Evolutionary conservation across 2,797 vertebrate genomes (phyloP), one percentile per base, ranked within the genome.

Genomic region (Delichon dasypus): DNA sequence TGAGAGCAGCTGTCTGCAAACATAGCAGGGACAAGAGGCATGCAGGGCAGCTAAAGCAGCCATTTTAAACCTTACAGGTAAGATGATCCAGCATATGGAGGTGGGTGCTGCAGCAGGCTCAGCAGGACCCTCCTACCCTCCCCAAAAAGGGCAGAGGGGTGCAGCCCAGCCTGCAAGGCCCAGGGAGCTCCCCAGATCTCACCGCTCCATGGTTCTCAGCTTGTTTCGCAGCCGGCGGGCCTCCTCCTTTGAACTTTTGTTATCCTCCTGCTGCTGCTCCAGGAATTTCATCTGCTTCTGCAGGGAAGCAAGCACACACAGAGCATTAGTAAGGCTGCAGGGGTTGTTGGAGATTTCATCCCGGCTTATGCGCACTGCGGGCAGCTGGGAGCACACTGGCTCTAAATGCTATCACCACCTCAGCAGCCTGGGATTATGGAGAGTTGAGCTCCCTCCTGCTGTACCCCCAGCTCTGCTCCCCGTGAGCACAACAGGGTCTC

Each of bases 201-300:
- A 99, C 99, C 98, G 98, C 96, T 99, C 99, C 97, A 98, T 98
- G 30, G 98, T 98, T 95, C 98, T 99, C 97, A 99, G 97, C 96
- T 98, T 99, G 93, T 94, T 98, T 76, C 97, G 96, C 67, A 99
- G 98, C 27, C 96, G 98, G 38, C 97, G 97, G 12, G 97, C 98
- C 94, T 99, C 99, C 26, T 99, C 99, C 93, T 98, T 99, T 18
- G 98, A 98, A 54, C 97, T 97, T 77, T 98, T 98, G 77, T 92
- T 94, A 19, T 99, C 98, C 68, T 98, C 98, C 78, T 98, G 98
- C 77, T 99, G 98, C 48, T 97, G 98, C 96, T 99, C 99, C 94
- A 99, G 85, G 95, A 98, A 99, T 62, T 97, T 98, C 99, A 99
- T 99, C 98, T 99, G 99, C 98, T 99, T 99, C 99, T 99, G 95